Evolutionary conservation across 1,140 invertebrate genomes (phyloP).

Genomic region (Cydia pomonella): DNA sequence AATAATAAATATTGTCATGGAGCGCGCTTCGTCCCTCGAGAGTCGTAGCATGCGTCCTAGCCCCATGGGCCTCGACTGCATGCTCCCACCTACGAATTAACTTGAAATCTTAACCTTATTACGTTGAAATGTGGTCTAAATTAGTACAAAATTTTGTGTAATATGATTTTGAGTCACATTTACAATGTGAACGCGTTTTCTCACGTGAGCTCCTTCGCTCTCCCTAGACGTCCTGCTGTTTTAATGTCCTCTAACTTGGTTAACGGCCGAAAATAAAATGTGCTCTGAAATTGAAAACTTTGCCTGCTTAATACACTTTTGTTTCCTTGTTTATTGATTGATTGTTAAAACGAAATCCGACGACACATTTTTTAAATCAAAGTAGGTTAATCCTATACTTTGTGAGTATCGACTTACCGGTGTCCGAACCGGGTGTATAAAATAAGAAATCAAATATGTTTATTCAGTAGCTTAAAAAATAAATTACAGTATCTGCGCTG

Average conservation of each 20-base stretch:
- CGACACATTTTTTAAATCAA: too few species aligned
- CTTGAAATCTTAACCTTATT: not conserved
- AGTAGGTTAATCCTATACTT: too few species aligned
- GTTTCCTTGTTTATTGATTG: not conserved
- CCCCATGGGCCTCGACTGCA: not conserved
- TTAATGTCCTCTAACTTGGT: constrained; percentile 10
- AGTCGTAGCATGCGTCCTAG: constrained; percentile 22
- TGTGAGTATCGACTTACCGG: too few species aligned
- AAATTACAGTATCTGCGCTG: too few species aligned
- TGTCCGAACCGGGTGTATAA: too few species aligned
- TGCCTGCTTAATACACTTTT: not conserved
- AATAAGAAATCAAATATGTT: too few species aligned
- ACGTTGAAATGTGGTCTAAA: not conserved
- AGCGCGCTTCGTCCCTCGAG: constrained; percentile 52
- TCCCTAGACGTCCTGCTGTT: constrained; percentile 9
- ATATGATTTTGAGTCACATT: not conserved
- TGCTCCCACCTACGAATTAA: not conserved
- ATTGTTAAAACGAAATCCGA: too few species aligned
- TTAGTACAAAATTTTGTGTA: not conserved
- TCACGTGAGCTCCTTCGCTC: not conserved
- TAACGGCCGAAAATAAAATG: constrained; percentile 9
- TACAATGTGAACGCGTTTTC: not conserved
- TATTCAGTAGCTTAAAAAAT: too few species aligned
- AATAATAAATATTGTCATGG: constrained; percentile 65
- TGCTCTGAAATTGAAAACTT: not conserved